phyloP scores from a whole-genome alignment of 2,888 invertebrate genomes.

The Celastrina argiolus region DNA sequence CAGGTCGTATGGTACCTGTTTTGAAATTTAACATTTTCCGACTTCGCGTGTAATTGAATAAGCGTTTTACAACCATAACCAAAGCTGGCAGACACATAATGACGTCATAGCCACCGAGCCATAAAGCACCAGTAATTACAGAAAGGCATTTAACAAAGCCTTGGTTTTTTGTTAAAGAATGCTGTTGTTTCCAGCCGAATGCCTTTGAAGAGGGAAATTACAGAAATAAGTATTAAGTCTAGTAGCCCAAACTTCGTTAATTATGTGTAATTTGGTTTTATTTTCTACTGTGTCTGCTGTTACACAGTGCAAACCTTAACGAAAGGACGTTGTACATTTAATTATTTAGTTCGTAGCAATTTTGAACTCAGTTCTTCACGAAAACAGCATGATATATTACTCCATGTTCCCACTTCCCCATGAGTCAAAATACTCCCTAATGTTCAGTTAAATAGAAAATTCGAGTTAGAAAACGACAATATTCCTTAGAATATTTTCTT shows the following conservation, averaged over 20 bases:
- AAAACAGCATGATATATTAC: no score
- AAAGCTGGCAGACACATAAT: neutral
- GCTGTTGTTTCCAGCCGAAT: neutral
- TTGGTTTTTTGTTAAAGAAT: neutral
- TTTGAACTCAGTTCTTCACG: no score
- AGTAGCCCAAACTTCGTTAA: no score
- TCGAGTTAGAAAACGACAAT: neutral
- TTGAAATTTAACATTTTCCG: neutral
- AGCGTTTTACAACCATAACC: neutral
- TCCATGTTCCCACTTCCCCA: no score
- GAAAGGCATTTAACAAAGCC: neutral
- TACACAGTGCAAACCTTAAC: no score
- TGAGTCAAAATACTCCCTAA: neutral
- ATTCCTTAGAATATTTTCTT: no score
- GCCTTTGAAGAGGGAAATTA: neutral
- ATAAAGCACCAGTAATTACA: conserved; percentile 4
- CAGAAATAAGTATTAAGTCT: neutral
- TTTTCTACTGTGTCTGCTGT: no score
- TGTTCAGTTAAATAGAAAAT: neutral
- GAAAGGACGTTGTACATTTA: no score
- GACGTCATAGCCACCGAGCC: neutral
- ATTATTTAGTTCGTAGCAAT: no score
- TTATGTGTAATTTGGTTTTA: no score
- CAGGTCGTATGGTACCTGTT: no score
- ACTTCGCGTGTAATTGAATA: neutral